Base-by-base conservation (phyloP, 2,888 invertebrate species). In the Phyto melanocephala region DNA sequence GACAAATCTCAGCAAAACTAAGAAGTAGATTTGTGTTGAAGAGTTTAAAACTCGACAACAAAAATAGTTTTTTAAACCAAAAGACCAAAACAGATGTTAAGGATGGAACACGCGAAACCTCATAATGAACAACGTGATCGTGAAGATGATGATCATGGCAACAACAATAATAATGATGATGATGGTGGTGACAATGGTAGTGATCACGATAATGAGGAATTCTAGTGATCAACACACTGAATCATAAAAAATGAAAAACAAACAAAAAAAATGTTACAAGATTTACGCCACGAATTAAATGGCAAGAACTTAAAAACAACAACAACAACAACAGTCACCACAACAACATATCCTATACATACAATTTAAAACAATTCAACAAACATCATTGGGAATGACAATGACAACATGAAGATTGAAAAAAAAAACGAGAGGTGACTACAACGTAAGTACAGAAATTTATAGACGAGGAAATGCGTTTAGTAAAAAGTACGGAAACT, bases 221-320 rank as follows among this genome's bases (percentile, higher is more conserved):
- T 77, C 72, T 72, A 65, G 78, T 79, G 78, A 72, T 79, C 65
- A 50, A 33, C 50, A 79, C 65, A 62, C 28, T 28, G 45, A 22
- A 67, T 20, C 37, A 47, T 24, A 33, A 54, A 52, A 35, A 72
- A 71, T 10, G 28, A 60, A 60, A n/a, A 37, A 67, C 37, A 79
- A 54, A n/a, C n/a, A n/a, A 52, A 17, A 71, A 58, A 28, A 83
- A 78, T 65, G 80, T 71, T 81, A 83, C 80, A 78, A 75, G 83
- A 83, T 83, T 81, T 83, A 78, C 80, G 74, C 83, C 80, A 83
- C 74, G 80, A 83, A 79, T 79, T 79, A 79, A 79, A 79, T 82
- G 79, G 60, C 82, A 79, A 74, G 45, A 71, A 78, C 28, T 63
- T 42, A 33, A 75, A 17, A 22, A 58, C 17, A 45, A 52, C 33